Evolutionary conservation across 37 sponge, comb jelly and placozoan species (phyloP).

Genomic region (Lycopodina hypogea): DNA sequence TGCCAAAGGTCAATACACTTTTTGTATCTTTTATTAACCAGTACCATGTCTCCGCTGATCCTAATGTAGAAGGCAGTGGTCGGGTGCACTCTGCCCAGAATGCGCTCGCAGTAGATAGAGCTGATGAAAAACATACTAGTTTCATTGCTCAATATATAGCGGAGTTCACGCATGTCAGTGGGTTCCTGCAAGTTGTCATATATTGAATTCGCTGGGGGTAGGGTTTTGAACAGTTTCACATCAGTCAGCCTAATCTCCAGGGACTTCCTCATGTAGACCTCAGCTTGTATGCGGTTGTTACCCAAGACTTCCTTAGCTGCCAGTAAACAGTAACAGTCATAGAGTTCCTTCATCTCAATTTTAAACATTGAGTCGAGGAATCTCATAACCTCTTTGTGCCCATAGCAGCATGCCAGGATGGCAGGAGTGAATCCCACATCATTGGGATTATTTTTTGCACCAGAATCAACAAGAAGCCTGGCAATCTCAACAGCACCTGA

Average conservation of each 20-base stretch:
- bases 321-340: slow-evolving; percentile 77
- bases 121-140: slow-evolving; percentile 48
- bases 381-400: slow-evolving; percentile 59
- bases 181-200: slow-evolving; percentile 73
- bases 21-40: slow-evolving; percentile 44
- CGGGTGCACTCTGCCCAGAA: slow-evolving; percentile 76
- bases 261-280: slow-evolving; percentile 47
- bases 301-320: slow-evolving; percentile 62
- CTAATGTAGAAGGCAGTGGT: slow-evolving; percentile 80
- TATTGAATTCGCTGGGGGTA: slow-evolving; percentile 30
- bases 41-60: slow-evolving; percentile 75
- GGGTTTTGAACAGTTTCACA: neutral
- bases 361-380: slow-evolving; percentile 47
- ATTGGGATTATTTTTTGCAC: slow-evolving; percentile 74
- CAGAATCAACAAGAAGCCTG: slow-evolving; percentile 65
- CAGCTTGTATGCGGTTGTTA: neutral
- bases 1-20: slow-evolving; percentile 80
- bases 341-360: slow-evolving; percentile 35
- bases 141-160: slow-evolving; percentile 33
- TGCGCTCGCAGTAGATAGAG: slow-evolving; percentile 74
- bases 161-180: slow-evolving; percentile 8
- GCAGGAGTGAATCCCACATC: slow-evolving; percentile 81
- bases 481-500: slow-evolving; percentile 64
- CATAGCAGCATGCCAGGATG: slow-evolving; percentile 79
- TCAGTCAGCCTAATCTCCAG: slow-evolving; percentile 10